Evolutionary conservation across 2,797 vertebrate species (phyloP).

Genomic region (Anabacerthia variegaticeps): DNA sequence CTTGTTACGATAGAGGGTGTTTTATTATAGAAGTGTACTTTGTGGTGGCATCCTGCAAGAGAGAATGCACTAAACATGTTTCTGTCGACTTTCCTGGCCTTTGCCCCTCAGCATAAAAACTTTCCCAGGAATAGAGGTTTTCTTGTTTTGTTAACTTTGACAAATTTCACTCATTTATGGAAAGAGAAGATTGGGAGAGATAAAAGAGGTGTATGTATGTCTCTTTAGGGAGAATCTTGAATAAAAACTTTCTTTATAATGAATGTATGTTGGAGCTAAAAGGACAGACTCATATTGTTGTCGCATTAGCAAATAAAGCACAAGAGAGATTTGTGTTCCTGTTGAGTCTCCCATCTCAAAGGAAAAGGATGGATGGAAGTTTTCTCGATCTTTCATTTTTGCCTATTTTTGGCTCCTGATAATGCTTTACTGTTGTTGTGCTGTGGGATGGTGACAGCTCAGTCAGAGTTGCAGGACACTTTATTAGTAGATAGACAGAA

Average conservation of each 20-base stretch:
- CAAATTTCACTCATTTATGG: not conserved
- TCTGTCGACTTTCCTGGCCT: not conserved
- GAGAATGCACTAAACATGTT: not conserved
- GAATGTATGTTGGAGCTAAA: not conserved
- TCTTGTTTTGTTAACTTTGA: not conserved
- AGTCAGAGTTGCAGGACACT: not conserved
- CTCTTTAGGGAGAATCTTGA: not conserved
- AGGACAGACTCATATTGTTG: not conserved
- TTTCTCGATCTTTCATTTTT: not conserved
- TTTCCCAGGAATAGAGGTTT: not conserved
- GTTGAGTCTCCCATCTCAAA: not conserved
- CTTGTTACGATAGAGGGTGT: not conserved
- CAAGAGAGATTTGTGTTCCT: not conserved
- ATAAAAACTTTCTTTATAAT: not conserved
- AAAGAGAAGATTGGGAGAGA: not conserved
- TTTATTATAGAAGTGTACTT: not conserved
- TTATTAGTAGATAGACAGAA: not conserved
- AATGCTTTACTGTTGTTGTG: not conserved
- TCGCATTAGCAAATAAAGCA: not conserved
- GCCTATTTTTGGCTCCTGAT: not conserved
- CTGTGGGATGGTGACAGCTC: not conserved
- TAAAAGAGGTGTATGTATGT: rapidly evolving
- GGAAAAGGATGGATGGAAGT: not conserved
- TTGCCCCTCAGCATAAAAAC: not conserved
- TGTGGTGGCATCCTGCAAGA: not conserved